Evolutionary conservation across 2,113 vertebrate genomes (phyloP).

Genomic region (Mormyrus iriodes): DNA sequence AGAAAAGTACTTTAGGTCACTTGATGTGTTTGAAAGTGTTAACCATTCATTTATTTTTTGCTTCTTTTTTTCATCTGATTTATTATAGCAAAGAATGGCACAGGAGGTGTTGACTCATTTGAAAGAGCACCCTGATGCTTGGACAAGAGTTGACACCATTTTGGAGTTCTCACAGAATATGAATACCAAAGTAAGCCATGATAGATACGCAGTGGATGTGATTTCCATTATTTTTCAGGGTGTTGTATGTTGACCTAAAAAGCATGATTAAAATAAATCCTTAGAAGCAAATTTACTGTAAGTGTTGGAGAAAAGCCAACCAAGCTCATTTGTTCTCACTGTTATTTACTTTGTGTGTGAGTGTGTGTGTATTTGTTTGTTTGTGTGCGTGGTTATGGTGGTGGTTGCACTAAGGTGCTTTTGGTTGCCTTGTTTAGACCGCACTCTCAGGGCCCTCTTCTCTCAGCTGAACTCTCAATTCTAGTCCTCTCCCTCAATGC

Average conservation of each 20-base stretch:
- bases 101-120: constrained; percentile 96
- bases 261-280: neutral
- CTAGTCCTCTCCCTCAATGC: constrained; percentile 13
- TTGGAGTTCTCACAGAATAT: constrained; percentile 98
- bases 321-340: constrained; percentile 11
- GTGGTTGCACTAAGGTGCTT: constrained; percentile 15
- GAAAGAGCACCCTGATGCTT: constrained; percentile 96
- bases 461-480: constrained; percentile 23
- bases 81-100: constrained; percentile 85
- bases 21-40: neutral
- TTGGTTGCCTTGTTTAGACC: constrained; percentile 1
- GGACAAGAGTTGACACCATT: constrained; percentile 98
- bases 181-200: constrained; percentile 90
- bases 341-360: neutral
- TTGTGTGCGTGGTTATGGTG: neutral
- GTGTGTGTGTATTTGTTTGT: neutral
- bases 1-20: neutral
- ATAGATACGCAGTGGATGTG: neutral
- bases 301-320: constrained; percentile 9
- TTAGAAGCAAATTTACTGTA: neutral
- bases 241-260: neutral
- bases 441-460: neutral
- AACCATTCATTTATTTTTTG: neutral
- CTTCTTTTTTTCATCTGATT: neutral
- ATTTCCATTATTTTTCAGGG: neutral